Evolutionary conservation across 1,140 invertebrate species (phyloP).

Genomic region (Aphis craccivora): DNA sequence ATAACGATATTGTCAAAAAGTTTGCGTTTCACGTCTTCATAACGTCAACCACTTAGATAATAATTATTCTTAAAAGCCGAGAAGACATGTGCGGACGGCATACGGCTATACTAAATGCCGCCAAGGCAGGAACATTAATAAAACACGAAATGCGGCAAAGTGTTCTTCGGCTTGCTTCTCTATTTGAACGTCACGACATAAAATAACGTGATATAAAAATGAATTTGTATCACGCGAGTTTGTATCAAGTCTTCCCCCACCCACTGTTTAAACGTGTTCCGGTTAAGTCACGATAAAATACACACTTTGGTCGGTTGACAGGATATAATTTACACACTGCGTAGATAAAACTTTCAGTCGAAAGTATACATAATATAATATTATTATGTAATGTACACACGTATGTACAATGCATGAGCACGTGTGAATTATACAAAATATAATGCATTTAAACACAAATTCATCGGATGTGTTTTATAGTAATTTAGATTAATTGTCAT

Average conservation of each 20-base stretch:
- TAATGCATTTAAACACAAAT: neutral
- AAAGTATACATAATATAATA: neutral
- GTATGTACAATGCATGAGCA: neutral
- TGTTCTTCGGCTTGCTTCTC: neutral
- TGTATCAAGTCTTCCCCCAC: neutral
- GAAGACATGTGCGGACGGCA: neutral
- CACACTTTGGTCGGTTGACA: neutral
- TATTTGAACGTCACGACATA: neutral
- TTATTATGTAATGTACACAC: neutral
- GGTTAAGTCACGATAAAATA: neutral
- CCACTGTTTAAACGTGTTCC: constrained; percentile 1
- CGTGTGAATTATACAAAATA: neutral
- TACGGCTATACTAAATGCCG: neutral
- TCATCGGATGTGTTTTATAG: neutral
- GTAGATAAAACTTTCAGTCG: neutral
- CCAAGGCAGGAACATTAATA: neutral
- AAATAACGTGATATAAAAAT: neutral
- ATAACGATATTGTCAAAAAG: constrained; percentile 16
- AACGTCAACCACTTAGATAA: constrained; percentile 7
- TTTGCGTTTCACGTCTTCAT: neutral
- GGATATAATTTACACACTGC: neutral
- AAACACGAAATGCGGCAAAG: neutral
- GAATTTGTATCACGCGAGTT: constrained; percentile 26
- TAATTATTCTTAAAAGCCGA: neutral
- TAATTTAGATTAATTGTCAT: neutral